Percentiles rank a stretch among this genome's conserved stretches.
These are phyloP conservation scores for Brachionus rotundiformis DNA, from an alignment of 1,140 invertebrate species.

Conservation along the genomic window DNA sequence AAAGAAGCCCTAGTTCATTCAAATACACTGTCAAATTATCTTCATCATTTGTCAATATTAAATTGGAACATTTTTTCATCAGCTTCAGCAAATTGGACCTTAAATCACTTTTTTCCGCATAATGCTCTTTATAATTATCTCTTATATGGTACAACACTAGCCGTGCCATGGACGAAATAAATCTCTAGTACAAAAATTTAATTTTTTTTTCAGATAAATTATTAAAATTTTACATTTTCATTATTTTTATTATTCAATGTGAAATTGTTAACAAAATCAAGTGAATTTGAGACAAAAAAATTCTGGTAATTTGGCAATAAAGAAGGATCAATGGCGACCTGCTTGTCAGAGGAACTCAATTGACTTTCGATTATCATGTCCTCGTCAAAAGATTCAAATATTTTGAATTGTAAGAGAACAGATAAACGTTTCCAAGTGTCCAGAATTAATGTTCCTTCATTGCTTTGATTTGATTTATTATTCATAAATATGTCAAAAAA, in stretches of 20 bases:
- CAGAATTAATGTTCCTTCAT: not conserved
- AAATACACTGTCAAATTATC: not conserved
- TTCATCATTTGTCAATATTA: constrained; percentile 14
- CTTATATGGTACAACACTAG: not conserved
- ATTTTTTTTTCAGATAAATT: not conserved
- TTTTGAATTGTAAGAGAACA: not conserved
- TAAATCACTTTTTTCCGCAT: not conserved
- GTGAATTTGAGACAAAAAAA: not conserved
- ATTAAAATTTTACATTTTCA: not conserved
- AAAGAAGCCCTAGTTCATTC: not conserved
- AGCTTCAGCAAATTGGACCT: not conserved
- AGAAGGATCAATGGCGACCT: not conserved
- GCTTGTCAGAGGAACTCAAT: not conserved
- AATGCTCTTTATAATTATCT: not conserved
- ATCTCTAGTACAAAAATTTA: not conserved
- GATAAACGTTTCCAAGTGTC: constrained; percentile 26
- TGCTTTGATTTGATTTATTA: constrained; percentile 9
- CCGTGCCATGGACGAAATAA: not conserved
- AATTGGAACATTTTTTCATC: constrained; percentile 29
- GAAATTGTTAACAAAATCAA: constrained; percentile 39
- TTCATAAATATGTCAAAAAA: constrained; percentile 31
- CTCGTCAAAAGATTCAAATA: not conserved
- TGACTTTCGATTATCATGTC: constrained; percentile 21
- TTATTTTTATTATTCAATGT: not conserved
- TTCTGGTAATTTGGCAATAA: not conserved